Base-by-base conservation (phyloP, 1,140 invertebrate species). In the Formica exsecta region DNA sequence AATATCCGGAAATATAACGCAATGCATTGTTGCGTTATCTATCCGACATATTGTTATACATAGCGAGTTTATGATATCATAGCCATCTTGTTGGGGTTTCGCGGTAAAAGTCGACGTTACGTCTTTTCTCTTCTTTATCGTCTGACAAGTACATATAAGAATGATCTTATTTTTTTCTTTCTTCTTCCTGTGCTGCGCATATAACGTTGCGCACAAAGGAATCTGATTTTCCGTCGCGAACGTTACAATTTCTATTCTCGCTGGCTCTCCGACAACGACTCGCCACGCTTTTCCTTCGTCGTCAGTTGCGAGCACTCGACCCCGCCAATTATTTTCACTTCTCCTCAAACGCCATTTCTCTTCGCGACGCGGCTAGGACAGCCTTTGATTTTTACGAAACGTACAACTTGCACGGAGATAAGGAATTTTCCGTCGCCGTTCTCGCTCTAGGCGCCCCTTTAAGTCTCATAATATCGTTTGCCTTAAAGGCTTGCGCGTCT, bases 351-450 rank as follows among this genome's bases (percentile, higher is more conserved):
- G 48, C 48, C 36, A 59, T 81, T 62, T 74, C 70, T 51, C 16
- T 19, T 51, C 48, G 48, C 81, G 64, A 25, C 76, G 84, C 70
- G 19, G 57, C 87, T 48, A 87, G 87, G 74, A 32, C 90, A 88
- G 87, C 75, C 86, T 91, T 89, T 92, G 92, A 92, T 93, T 93
- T 93, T 93, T 89, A 88, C 86, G 89, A 73, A 88, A 87, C 77
- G 41, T 75, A 66, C 36, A 85, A 85, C 86, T 88, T 61, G 19
- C 32, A 70, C 57, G 54, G 44, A 86, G 92, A 93, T 93, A 93
- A 93, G 92, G 85, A 93, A 93, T 93, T 93, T 93, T 93, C 92
- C 92, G 91, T 90, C 84, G 89, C 87, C 86, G 85, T 87, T 79
- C 71, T 81, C 66, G 62, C 38, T n/a, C 64, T 65, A 71, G 9